Evolutionary conservation across 2,888 invertebrate genomes (phyloP).

Genomic region (Lithophane ornitopus): DNA sequence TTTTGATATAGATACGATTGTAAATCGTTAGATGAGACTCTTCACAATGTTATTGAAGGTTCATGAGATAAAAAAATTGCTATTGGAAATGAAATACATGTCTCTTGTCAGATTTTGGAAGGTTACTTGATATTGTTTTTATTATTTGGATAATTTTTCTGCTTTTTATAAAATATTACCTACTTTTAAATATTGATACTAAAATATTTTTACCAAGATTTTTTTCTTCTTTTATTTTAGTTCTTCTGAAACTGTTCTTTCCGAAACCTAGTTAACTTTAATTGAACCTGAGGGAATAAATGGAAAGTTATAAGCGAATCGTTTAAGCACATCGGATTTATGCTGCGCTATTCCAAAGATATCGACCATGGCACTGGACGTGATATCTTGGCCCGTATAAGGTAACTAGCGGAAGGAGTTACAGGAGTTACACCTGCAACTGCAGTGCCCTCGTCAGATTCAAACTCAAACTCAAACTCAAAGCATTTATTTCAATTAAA

Average conservation of each 20-base stretch:
- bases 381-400: not conserved
- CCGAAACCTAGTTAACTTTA: slow-evolving; percentile 11
- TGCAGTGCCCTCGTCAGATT: not conserved
- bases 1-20: slow-evolving; percentile 57
- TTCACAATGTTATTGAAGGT: slow-evolving; percentile 38
- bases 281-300: slow-evolving; percentile 6
- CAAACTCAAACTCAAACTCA: no score
- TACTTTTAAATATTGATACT: not conserved
- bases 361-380: not conserved
- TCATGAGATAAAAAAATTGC: slow-evolving; percentile 2
- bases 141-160: not conserved
- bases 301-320: slow-evolving; percentile 5
- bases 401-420: not conserved
- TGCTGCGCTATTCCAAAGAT: not conserved
- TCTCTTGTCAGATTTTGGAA: slow-evolving; percentile 6
- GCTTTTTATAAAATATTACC: not conserved
- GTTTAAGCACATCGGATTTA: not conserved
- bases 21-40: slow-evolving; percentile 26
- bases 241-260: no score
- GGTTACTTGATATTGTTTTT: not conserved
- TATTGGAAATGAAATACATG: slow-evolving; percentile 19
- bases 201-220: not conserved
- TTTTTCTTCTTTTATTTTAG: not conserved
- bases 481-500: no score
- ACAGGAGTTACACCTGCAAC: not conserved